Evolutionary conservation across 2,113 vertebrate species (phyloP).

Genomic region (Myodes glareolus): DNA sequence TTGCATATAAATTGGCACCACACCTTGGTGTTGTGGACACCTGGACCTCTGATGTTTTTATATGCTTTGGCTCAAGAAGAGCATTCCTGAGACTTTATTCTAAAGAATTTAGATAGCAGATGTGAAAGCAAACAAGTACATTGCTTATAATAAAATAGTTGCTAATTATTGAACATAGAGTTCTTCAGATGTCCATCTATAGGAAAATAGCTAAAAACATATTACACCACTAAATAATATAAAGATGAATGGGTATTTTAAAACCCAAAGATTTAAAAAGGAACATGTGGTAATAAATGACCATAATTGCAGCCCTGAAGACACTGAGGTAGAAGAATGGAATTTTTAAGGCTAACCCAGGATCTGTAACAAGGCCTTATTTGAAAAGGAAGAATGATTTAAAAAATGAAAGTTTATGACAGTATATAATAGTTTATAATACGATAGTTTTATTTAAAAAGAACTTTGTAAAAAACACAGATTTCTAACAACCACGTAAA

Average conservation of each 20-base stretch:
- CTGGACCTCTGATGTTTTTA: neutral
- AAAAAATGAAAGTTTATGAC: neutral
- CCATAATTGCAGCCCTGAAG: neutral
- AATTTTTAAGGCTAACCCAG: neutral
- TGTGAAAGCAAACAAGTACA: constrained; percentile 16
- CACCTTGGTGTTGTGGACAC: too few relatives aligned
- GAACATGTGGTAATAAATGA: neutral
- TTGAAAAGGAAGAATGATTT: neutral
- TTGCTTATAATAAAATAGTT: neutral
- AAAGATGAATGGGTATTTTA: neutral
- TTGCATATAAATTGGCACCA: neutral
- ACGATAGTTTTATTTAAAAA: neutral
- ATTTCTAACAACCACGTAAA: neutral
- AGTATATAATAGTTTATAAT: neutral
- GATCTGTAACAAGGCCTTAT: neutral
- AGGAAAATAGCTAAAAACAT: neutral
- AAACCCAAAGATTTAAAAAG: neutral
- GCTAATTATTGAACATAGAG: constrained; percentile 8
- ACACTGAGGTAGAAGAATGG: neutral
- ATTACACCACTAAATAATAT: neutral
- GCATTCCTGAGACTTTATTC: constrained; percentile 18
- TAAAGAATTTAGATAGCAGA: constrained; percentile 43
- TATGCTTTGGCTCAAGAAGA: neutral
- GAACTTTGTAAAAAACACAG: neutral
- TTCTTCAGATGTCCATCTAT: neutral